These are phyloP conservation scores for Peribatodes rhomboidaria DNA, from an alignment of 2,888 invertebrate genomes.

Conservation along the genomic window DNA sequence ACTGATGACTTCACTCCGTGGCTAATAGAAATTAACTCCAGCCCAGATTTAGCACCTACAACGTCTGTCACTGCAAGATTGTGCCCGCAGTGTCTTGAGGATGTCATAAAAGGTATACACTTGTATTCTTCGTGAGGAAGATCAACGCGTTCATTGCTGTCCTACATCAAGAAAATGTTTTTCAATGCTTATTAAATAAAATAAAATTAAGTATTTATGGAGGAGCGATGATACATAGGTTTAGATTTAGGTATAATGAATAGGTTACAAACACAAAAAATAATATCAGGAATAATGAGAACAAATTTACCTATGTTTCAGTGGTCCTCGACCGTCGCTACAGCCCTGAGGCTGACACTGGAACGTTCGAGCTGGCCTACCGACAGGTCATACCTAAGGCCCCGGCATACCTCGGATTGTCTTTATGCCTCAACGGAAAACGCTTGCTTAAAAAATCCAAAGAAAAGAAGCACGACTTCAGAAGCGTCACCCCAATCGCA, in stretches of 20 bases:
- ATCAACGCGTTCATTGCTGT: too few relatives aligned
- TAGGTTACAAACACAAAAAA: too few relatives aligned
- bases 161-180: neutral
- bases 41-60: constrained; percentile 96
- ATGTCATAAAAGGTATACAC: constrained; percentile 93
- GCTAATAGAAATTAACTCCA: constrained; percentile 98
- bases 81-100: constrained; percentile 95
- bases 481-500: constrained; percentile 63
- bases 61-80: constrained; percentile 95
- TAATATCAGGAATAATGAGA: neutral
- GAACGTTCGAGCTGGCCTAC: constrained; percentile 93
- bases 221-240: too few relatives aligned
- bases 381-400: constrained; percentile 92
- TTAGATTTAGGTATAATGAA: too few relatives aligned
- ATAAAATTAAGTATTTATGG: too few relatives aligned
- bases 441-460: constrained; percentile 84
- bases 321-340: constrained; percentile 92
- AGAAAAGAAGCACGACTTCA: constrained; percentile 74
- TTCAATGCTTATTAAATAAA: too few relatives aligned
- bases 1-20: constrained; percentile 95
- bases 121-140: too few relatives aligned
- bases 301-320: constrained; percentile 67
- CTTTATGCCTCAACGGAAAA: constrained; percentile 89
- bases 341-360: constrained; percentile 92
- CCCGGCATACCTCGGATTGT: constrained; percentile 93